Evolutionary conservation across 2,888 invertebrate genomes (phyloP), one percentile per base, ranked within the genome.

Genomic region (Hoplodrina ambigua): DNA sequence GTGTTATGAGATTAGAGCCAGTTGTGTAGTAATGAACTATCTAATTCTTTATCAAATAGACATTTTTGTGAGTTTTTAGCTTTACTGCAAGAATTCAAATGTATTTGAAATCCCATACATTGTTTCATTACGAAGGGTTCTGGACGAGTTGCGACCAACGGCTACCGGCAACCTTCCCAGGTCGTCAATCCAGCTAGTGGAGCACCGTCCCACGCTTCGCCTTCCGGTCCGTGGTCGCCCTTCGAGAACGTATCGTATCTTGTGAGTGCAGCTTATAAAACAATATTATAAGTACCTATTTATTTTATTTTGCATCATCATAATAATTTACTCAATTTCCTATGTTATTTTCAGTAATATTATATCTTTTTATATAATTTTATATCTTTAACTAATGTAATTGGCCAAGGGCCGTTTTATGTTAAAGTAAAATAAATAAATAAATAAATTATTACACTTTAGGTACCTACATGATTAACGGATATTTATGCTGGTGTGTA

Each of bases 201-300:
- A 56, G 63, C 52, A 50, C 20, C 37, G 65, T 71, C 77, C 81
- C 81, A 78, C 81, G 81, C 78, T 52, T 63, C 50, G 10, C 71
- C 81, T 78, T 78, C 77, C 78, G 78, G 78, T 57, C 54, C 44
- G 66, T 71, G 52, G 71, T 57, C 81, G 69, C 75, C 74, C 81
- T 79, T 74, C 59, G 46, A 68, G 72, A 80, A 78, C 69, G 63
- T 69, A 74, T 56, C 72, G 46, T 77, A 44, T 37, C 59, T 52
- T 54, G 37, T 57, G 49, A 52, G 41, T 61, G 30, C 30, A 61
- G 61, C 52, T 37, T 55, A 69, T 25, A 1, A 37, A 66, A 61
- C 54, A 65, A 54, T n/a, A n/a, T 72, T 57, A 44, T 17, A 46
- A 4, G 15, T 41, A n/a, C n/a, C n/a, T n/a, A 33, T 46, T 15